These are phyloP conservation scores for Aphidius gifuensis DNA, from an alignment of 1,140 invertebrate species.

Conservation along the genomic window DNA sequence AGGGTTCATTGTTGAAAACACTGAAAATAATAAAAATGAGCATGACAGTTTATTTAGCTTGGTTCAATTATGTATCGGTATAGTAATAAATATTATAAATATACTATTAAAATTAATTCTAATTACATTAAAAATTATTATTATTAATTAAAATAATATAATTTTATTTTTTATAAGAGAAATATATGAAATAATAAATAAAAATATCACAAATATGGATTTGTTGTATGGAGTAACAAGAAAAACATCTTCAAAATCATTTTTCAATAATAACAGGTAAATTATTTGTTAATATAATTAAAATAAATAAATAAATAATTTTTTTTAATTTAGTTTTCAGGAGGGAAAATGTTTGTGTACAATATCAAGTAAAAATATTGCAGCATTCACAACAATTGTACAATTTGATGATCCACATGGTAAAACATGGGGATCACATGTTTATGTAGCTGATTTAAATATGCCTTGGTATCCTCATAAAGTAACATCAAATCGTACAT, in stretches of 20 bases:
- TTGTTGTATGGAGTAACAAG: constrained; percentile 59
- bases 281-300: constrained; percentile 17
- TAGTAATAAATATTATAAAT: no score
- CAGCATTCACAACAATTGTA: constrained; percentile 74
- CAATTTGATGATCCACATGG: constrained; percentile 65
- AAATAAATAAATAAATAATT: constrained; percentile 19
- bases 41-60: no score
- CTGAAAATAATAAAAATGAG: no score
- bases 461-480: constrained; percentile 77
- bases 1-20: no score
- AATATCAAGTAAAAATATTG: constrained; percentile 76
- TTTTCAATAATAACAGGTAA: constrained; percentile 57
- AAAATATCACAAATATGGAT: constrained; percentile 49
- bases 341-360: constrained; percentile 60
- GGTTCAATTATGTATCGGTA: no score
- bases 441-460: constrained; percentile 84
- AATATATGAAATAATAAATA: no score
- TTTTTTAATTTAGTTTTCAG: constrained; percentile 45
- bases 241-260: constrained; percentile 54
- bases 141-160: no score
- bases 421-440: constrained; percentile 71
- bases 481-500: constrained; percentile 55
- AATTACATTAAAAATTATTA: no score
- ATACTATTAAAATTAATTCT: no score
- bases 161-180: no score